Conservation (phyloP, 2,113 vertebrate species). For the Trematocara unimaculatum region DNA sequence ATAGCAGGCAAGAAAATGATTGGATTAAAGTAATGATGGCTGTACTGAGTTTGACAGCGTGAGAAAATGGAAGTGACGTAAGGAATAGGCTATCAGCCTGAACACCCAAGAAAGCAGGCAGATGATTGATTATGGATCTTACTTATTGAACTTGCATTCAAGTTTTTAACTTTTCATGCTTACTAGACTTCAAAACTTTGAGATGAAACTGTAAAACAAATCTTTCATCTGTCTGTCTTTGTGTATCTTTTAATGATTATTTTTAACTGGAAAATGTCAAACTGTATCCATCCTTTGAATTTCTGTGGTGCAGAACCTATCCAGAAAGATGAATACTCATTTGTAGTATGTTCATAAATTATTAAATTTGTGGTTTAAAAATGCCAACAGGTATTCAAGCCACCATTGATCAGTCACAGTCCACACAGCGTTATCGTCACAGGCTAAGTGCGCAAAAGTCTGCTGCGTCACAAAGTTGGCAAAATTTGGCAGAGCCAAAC, state of each 20-base stretch:
- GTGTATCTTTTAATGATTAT: neutral
- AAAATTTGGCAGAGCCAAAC: neutral
- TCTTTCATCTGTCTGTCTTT: neutral
- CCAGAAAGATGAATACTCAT: neutral
- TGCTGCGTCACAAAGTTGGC: neutral
- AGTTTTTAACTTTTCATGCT: neutral
- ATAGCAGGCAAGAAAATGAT: neutral
- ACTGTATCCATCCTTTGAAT: neutral
- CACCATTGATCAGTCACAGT: neutral
- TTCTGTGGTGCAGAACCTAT: neutral
- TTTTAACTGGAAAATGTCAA: neutral
- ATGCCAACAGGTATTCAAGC: neutral
- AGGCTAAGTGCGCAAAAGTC: neutral
- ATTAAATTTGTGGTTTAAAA: neutral
- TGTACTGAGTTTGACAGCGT: neutral
- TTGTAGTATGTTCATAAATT: neutral
- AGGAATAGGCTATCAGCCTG: neutral
- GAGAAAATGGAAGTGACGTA: neutral
- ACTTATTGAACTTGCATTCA: neutral
- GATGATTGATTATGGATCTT: neutral
- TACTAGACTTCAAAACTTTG: neutral
- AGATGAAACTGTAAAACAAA: neutral
- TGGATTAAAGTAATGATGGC: neutral
- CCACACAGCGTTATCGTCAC: accelerated
- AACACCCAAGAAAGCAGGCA: neutral